Conservation (phyloP, 2,888 invertebrate species). For the Monopis laevigella region DNA sequence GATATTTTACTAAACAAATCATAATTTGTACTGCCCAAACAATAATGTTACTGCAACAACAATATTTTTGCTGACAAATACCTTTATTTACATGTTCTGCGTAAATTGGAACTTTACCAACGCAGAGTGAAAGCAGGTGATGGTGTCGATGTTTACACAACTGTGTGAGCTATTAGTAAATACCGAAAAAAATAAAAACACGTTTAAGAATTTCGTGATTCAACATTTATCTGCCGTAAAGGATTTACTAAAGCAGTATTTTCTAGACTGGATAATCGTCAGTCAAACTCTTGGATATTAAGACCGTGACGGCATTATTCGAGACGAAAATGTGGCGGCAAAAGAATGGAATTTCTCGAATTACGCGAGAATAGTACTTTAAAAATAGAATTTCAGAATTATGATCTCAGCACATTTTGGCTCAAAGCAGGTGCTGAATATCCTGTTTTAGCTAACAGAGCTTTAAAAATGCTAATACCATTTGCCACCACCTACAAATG, state of each 20-base stretch:
- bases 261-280: conserved; percentile 20
- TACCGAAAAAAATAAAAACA: no score
- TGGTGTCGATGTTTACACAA: conserved; percentile 22
- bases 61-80: no score
- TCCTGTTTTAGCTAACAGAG: conserved; percentile 20
- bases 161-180: conserved; percentile 20
- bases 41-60: no score
- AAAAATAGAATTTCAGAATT: conserved; percentile 18
- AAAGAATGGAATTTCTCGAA: conserved; percentile 16
- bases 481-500: conserved; percentile 22
- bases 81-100: no score
- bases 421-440: conserved; percentile 20
- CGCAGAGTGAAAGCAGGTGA: conserved; percentile 21
- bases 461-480: conserved; percentile 20
- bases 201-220: conserved; percentile 21
- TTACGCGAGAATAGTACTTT: conserved; percentile 14
- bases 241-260: conserved; percentile 21
- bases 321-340: no score
- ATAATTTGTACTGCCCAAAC: no score
- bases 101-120: conserved; percentile 22
- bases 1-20: no score
- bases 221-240: conserved; percentile 21
- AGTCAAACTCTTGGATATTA: conserved; percentile 19
- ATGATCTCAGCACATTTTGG: conserved; percentile 18
- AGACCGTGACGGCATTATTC: conserved; percentile 17